These are phyloP conservation scores for Drosophila dives DNA, from an alignment of 2,888 invertebrate genomes.

Conservation along the genomic window DNA sequence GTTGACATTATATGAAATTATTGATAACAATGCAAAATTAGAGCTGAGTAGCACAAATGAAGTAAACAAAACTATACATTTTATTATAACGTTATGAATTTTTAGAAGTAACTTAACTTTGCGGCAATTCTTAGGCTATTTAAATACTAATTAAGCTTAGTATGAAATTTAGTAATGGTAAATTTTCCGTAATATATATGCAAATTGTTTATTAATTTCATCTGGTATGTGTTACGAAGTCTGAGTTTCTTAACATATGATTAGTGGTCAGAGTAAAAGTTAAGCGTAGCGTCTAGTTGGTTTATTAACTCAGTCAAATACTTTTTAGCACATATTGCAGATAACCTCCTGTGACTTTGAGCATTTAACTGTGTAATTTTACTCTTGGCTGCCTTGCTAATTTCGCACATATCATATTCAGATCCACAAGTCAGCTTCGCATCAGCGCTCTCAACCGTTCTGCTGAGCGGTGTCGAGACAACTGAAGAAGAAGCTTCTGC, in stretches of 20 bases:
- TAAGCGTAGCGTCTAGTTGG: not conserved
- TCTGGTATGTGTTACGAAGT: not conserved
- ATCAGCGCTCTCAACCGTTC: conserved; percentile 4
- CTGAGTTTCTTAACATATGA: not conserved
- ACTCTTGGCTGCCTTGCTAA: conserved; percentile 28
- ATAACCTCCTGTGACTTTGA: conserved; percentile 18
- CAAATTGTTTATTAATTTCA: not conserved
- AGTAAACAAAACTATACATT: no score
- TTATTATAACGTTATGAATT: not conserved
- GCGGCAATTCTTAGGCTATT: not conserved
- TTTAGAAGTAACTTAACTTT: not conserved
- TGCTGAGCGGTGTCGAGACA: conserved; percentile 7
- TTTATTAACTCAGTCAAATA: not conserved
- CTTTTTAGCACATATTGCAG: conserved; percentile 2
- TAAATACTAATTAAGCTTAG: not conserved
- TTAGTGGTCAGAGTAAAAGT: not conserved
- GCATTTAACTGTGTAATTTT: conserved; percentile 21
- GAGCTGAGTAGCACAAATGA: not conserved
- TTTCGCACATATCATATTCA: conserved; percentile 6
- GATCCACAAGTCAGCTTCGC: not conserved
- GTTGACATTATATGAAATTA: not conserved
- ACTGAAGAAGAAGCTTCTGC: conserved; percentile 33
- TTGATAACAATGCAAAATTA: not conserved
- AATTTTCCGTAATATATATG: not conserved
- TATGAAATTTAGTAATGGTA: not conserved